Percentiles rank a stretch among this genome's conserved stretches.
phyloP scores from a whole-genome alignment of 64 coral and sea anemone genomes.

The Platygyra sinensis region DNA sequence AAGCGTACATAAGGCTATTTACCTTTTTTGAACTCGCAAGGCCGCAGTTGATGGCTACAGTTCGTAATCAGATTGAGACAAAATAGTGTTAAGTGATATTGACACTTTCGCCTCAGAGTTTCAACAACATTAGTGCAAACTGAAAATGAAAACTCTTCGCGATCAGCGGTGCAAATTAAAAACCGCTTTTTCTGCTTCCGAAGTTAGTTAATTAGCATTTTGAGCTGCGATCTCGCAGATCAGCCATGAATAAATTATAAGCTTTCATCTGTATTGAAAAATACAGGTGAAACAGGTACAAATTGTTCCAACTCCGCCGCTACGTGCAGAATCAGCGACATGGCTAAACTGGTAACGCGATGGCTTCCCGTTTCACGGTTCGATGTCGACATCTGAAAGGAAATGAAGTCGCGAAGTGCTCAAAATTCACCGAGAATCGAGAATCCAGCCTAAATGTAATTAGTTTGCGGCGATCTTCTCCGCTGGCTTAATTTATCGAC shows the following conservation, averaged over 20 bases:
- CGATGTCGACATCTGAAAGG: background rate
- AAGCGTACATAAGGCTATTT: background rate
- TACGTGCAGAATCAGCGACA: background rate
- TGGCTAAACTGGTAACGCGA: too few species aligned
- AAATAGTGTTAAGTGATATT: background rate
- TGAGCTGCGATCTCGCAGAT: slow-evolving; percentile 35
- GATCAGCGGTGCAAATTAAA: slow-evolving; percentile 35
- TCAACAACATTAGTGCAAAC: background rate
- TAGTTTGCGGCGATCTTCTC: slow-evolving; percentile 35
- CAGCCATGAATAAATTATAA: slow-evolving; percentile 52
- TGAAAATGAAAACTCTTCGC: background rate
- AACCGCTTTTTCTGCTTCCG: slow-evolving; percentile 40
- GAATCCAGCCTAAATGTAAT: slow-evolving; percentile 44
- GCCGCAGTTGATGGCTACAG: background rate
- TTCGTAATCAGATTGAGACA: background rate
- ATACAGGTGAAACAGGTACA: slow-evolving; percentile 7
- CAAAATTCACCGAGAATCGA: background rate
- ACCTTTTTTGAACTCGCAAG: background rate
- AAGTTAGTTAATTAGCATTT: slow-evolving; percentile 54
- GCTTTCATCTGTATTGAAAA: slow-evolving; percentile 19
- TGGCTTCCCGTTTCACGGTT: background rate
- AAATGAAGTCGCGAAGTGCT: slow-evolving; percentile 10
- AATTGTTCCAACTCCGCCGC: background rate
- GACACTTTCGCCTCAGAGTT: background rate
- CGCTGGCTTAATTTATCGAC: slow-evolving; percentile 47